Evolutionary conservation across 1,140 invertebrate species (phyloP).

Genomic region (Drosophila orosa): DNA sequence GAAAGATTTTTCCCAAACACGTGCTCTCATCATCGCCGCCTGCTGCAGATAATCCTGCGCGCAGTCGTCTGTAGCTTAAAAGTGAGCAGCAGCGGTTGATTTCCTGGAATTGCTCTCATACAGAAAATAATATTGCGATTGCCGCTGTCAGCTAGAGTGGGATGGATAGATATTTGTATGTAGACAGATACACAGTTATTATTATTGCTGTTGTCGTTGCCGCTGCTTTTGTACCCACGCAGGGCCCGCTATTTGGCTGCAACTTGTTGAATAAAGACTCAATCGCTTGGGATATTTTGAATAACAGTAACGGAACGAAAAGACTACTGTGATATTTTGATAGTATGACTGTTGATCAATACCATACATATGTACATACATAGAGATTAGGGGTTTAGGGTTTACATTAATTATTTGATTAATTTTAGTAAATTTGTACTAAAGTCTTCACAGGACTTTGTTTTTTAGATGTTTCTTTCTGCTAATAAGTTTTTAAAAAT

Average conservation of each 20-base stretch:
- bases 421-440: no score
- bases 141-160: neutral
- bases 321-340: no score
- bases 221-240: slow-evolving; percentile 1
- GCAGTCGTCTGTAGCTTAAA: slow-evolving; percentile 14
- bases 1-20: slow-evolving; percentile 37
- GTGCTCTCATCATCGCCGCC: slow-evolving; percentile 19
- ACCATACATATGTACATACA: no score
- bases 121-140: neutral
- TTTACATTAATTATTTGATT: no score
- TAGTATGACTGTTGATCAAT: no score
- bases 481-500: slow-evolving; percentile 9
- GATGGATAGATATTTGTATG: no score
- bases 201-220: neutral
- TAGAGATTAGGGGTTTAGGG: no score
- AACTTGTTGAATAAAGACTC: neutral
- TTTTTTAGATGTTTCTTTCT: neutral
- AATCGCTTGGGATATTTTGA: neutral
- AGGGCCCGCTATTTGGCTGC: neutral
- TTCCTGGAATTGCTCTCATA: slow-evolving; percentile 38
- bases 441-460: neutral
- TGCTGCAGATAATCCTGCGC: slow-evolving; percentile 25
- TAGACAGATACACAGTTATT: slow-evolving; percentile 6
- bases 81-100: slow-evolving; percentile 29
- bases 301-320: neutral